phyloP scores from a whole-genome alignment of 2,888 invertebrate genomes.

The Phanerotoma sp. region DNA sequence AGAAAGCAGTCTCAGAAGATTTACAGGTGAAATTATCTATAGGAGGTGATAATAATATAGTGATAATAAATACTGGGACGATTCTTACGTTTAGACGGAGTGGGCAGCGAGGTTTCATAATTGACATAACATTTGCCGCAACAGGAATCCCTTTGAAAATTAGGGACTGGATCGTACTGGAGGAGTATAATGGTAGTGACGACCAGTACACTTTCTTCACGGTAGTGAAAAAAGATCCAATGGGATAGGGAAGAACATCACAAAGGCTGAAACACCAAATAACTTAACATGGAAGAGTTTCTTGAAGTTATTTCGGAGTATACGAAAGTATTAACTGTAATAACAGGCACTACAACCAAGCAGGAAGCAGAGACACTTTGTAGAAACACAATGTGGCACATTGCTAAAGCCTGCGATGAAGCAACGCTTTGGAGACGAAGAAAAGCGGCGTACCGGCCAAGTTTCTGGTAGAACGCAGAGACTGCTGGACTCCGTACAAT shows the following conservation, averaged over 20 bases:
- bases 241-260: too few relatives aligned
- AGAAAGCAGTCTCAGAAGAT: neutral
- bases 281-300: slow-evolving; percentile 17
- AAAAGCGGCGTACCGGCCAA: slow-evolving; percentile 16
- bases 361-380: neutral
- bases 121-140: slow-evolving; percentile 24
- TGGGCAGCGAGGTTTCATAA: slow-evolving; percentile 17
- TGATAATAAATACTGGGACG: too few relatives aligned
- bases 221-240: neutral
- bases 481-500: slow-evolving; percentile 30
- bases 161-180: slow-evolving; percentile 21
- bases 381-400: neutral
- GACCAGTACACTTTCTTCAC: slow-evolving; percentile 27
- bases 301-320: neutral
- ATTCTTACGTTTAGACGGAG: slow-evolving; percentile 23
- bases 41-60: too few relatives aligned
- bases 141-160: slow-evolving; percentile 2
- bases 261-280: slow-evolving; percentile 11
- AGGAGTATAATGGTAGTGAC: too few relatives aligned
- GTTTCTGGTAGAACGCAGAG: slow-evolving; percentile 37
- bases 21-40: slow-evolving; percentile 9
- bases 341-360: neutral
- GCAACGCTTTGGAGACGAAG: neutral
- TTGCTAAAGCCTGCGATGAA: neutral
- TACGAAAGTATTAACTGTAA: neutral